Conservation (phyloP, 2,113 vertebrate species). For the Tetrao urogallus region DNA sequence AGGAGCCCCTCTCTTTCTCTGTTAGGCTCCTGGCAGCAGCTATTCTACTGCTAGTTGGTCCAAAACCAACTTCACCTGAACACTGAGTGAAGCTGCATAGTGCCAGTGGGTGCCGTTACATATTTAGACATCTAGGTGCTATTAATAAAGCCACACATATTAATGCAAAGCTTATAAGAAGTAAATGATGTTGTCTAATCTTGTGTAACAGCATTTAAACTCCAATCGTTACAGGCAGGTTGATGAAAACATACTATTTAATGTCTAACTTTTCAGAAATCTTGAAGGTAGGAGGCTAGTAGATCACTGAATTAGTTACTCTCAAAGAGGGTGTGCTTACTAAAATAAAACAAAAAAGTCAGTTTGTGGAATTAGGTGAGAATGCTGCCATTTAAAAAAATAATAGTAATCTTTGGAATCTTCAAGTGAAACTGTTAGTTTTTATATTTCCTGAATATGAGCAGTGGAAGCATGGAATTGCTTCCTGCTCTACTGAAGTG, state of each 20-base stretch:
- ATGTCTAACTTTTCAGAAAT: not conserved
- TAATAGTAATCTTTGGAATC: no score
- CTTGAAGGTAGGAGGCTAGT: not conserved
- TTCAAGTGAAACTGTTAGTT: not conserved
- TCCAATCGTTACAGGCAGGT: not conserved
- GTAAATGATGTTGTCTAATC: not conserved
- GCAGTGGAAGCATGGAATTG: not conserved
- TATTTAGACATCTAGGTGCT: not conserved
- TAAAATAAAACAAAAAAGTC: not conserved
- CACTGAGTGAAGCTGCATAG: not conserved
- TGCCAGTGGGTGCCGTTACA: not conserved
- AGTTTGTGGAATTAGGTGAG: not conserved
- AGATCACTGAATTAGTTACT: not conserved
- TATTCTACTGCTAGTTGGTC: not conserved
- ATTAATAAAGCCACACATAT: not conserved
- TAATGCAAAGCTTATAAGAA: not conserved
- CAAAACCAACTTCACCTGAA: not conserved
- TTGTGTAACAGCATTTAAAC: constrained; percentile 24
- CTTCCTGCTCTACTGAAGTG: not conserved
- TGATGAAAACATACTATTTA: not conserved
- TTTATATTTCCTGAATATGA: not conserved
- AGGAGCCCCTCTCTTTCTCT: not conserved
- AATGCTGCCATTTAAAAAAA: not conserved
- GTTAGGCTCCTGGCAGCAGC: not conserved
- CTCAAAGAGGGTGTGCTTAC: not conserved